Conservation (phyloP, 2,797 vertebrate genomes). For the Cossypha polioptera region DNA sequence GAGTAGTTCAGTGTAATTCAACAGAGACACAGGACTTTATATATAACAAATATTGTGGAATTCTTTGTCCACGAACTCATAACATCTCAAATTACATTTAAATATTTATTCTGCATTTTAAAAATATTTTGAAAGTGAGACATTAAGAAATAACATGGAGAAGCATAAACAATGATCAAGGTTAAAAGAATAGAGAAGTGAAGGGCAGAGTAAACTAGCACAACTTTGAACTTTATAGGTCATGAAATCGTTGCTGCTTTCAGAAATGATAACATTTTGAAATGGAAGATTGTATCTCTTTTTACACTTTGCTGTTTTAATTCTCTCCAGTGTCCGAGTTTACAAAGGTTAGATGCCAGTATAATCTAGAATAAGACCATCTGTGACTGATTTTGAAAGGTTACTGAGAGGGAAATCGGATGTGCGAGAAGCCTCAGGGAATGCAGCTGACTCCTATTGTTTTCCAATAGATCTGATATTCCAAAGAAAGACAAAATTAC, state of each 20-base stretch:
- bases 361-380: constrained; percentile 65
- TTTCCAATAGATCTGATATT: constrained; percentile 12
- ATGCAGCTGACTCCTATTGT: background rate
- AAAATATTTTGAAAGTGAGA: background rate
- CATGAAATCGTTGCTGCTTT: constrained; percentile 22
- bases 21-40: background rate
- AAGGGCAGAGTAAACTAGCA: background rate
- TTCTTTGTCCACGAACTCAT: background rate
- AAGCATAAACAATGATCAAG: background rate
- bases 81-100: background rate
- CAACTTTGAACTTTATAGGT: constrained; percentile 62
- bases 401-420: constrained; percentile 57
- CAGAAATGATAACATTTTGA: constrained; percentile 40
- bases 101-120: background rate
- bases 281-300: constrained; percentile 58
- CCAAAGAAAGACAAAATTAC: background rate
- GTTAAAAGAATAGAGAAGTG: background rate
- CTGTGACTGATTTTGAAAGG: constrained; percentile 69
- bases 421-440: background rate
- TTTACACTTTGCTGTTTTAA: constrained; percentile 44
- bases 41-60: background rate
- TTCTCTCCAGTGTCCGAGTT: constrained; percentile 50
- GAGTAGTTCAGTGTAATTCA: background rate
- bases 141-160: background rate
- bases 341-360: constrained; percentile 73